These are phyloP conservation scores for Bubo bubo DNA, from an alignment of 2,113 vertebrate species.

Conservation along the genomic window DNA sequence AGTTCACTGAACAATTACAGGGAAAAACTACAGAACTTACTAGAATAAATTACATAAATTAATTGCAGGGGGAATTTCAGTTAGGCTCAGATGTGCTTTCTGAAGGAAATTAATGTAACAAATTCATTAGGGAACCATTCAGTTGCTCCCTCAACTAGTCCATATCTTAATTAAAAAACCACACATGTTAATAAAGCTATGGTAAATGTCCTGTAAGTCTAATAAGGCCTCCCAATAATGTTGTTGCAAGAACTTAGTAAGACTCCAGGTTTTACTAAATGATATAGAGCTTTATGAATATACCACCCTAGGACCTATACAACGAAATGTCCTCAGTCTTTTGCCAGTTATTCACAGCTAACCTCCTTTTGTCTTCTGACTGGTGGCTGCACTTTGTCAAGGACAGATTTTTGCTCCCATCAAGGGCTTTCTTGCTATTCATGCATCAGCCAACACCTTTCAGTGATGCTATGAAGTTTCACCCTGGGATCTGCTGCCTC, in stretches of 20 bases:
- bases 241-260: background rate
- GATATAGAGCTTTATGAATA: background rate
- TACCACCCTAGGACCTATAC: background rate
- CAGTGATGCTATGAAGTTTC: background rate
- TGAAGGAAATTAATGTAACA: conserved; percentile 42
- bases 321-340: background rate
- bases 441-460: background rate
- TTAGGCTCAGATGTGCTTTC: conserved; percentile 37
- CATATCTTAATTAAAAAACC: conserved; percentile 47
- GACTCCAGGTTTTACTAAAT: background rate
- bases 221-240: background rate
- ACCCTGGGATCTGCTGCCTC: background rate
- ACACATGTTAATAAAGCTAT: conserved; percentile 25
- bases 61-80: conserved; percentile 36
- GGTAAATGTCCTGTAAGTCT: background rate
- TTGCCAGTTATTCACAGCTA: background rate
- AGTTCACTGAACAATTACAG: background rate
- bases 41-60: conserved; percentile 37
- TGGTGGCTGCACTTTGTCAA: background rate
- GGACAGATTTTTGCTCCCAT: background rate
- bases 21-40: background rate
- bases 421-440: background rate
- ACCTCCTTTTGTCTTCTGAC: background rate
- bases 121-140: conserved; percentile 31
- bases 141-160: background rate